phyloP scores from a whole-genome alignment of 35 echinoderm and acorn worm species.

The Apostichopus parvimensis region DNA sequence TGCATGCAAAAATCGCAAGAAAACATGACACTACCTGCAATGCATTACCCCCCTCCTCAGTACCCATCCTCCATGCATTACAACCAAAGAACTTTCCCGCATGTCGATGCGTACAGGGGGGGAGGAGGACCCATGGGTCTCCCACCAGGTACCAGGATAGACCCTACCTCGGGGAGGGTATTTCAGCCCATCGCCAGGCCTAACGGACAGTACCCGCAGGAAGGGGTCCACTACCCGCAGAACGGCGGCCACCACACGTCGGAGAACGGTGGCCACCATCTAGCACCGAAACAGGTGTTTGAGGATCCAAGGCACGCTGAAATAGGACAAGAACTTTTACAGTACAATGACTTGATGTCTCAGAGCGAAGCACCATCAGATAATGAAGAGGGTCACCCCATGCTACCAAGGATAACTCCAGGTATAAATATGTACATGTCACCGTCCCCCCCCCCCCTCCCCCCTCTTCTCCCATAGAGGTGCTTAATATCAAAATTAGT shows the following conservation, averaged over 20 bases:
- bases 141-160: neutral
- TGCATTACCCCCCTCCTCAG: slow-evolving; percentile 42
- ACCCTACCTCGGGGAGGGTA: slow-evolving; percentile 19
- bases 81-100: slow-evolving; percentile 45
- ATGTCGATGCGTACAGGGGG: slow-evolving; percentile 20
- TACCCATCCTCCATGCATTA: slow-evolving; percentile 4
- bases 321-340: slow-evolving; percentile 53
- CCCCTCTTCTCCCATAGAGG: neutral
- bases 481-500: neutral
- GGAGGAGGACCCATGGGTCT: neutral
- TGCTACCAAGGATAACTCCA: slow-evolving; percentile 48
- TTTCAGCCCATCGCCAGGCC: slow-evolving; percentile 46
- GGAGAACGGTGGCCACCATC: slow-evolving; percentile 30
- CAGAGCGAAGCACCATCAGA: slow-evolving; percentile 59
- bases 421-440: neutral
- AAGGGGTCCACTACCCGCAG: slow-evolving; percentile 29
- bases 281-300: slow-evolving; percentile 54
- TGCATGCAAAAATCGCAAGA: slow-evolving; percentile 49
- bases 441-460: neutral
- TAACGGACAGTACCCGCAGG: slow-evolving; percentile 9
- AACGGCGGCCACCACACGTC: neutral
- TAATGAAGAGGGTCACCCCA: slow-evolving; percentile 55
- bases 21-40: slow-evolving; percentile 44
- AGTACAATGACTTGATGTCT: slow-evolving; percentile 60
- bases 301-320: slow-evolving; percentile 62